These are phyloP conservation scores for Corydoras sp. DNA, from an alignment of 2,113 vertebrate species.

Conservation along the genomic window DNA sequence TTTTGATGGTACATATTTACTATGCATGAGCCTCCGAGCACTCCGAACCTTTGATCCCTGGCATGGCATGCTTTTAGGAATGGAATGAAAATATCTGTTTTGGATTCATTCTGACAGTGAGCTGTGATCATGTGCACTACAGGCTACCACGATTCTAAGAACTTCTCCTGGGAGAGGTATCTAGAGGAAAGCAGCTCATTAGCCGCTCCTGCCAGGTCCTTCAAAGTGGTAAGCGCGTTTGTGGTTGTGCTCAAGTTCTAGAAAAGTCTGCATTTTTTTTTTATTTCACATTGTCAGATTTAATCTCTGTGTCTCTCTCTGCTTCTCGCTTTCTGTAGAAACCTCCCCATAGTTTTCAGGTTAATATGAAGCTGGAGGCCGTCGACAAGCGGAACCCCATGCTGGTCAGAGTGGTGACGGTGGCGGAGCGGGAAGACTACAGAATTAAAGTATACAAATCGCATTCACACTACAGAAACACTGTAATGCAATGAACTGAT, in stretches of 20 bases:
- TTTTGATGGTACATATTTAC: no score
- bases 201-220: conserved; percentile 78
- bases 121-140: conserved; percentile 11
- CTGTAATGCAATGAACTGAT: no score
- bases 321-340: conserved; percentile 57
- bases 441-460: conserved; percentile 65
- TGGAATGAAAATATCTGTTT: neutral
- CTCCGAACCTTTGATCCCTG: no score
- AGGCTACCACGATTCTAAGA: conserved; percentile 73
- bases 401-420: conserved; percentile 74
- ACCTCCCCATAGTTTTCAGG: conserved; percentile 78
- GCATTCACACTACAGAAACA: no score
- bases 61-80: no score
- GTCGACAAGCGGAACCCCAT: conserved; percentile 79
- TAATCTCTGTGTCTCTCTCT: neutral
- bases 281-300: neutral
- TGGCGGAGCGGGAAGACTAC: conserved; percentile 75
- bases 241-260: neutral
- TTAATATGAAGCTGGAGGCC: conserved; percentile 76
- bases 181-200: conserved; percentile 79
- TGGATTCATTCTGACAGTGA: neutral
- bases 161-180: conserved; percentile 82
- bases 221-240: conserved; percentile 70
- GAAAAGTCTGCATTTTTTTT: neutral
- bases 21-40: no score